Percentiles rank a stretch among this genome's conserved stretches.
Evolutionary conservation across 2,888 invertebrate species (phyloP).

Genomic region (Athalia rosae): DNA sequence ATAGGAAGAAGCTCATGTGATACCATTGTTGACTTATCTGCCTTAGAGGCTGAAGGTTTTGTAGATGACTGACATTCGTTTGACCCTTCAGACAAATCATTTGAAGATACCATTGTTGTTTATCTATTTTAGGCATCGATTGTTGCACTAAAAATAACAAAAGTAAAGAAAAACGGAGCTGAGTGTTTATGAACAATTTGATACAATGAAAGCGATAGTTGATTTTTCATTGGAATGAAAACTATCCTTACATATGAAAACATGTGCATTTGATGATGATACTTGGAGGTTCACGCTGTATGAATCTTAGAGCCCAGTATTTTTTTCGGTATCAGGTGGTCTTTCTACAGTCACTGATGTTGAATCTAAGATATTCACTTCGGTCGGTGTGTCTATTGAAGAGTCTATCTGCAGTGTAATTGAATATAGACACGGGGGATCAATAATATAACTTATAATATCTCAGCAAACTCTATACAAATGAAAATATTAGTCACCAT

Average conservation of each 20-base stretch:
- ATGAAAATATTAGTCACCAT: conserved; percentile 5
- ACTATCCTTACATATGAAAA: no score
- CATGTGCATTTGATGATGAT: conserved; percentile 5
- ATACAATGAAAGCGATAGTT: background rate
- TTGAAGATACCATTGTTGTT: conserved; percentile 5
- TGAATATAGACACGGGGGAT: conserved; percentile 11
- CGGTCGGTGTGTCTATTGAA: background rate
- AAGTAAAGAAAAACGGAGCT: background rate
- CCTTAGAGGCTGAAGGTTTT: conserved; percentile 9
- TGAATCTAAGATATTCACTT: conserved; percentile 4
- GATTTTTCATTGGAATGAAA: no score
- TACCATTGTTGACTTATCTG: conserved; percentile 34
- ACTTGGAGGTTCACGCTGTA: background rate
- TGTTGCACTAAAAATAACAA: conserved; percentile 20
- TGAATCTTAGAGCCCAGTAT: background rate
- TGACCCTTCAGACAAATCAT: conserved; percentile 12
- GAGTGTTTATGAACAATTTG: conserved; percentile 9
- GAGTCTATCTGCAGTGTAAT: conserved; percentile 18
- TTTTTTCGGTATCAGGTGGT: background rate
- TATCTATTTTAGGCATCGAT: conserved; percentile 14
- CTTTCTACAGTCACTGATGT: background rate
- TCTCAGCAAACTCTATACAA: background rate
- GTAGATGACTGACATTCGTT: background rate
- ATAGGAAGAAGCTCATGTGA: conserved; percentile 18
- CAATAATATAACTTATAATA: background rate